Base-by-base conservation (phyloP, 2,888 invertebrate species). In the Drepanosiphum platanoidis region DNA sequence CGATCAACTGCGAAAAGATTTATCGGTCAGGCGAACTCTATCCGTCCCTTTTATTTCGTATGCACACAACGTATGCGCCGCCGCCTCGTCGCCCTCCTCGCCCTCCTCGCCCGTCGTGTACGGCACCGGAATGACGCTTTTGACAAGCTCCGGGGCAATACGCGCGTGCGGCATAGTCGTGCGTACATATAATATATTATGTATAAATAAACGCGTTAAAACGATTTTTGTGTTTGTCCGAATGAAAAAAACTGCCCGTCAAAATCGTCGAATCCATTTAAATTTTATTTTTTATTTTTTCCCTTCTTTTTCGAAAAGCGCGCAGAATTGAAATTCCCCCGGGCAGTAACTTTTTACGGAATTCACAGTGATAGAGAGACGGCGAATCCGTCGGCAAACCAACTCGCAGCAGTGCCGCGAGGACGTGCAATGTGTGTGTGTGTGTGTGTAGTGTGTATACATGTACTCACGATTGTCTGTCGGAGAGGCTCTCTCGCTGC, bases 1-100 rank as follows among this genome's bases (percentile, higher is more conserved):
- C 61, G 27, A 64, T 77, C 9, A 64, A 42, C 27, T 22, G 22
- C 39, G 30, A 64, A 77, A 39, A 64, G 77, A 77, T 77, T 64
- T 64, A 77, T 77, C 30, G 64, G 61, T 30, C 1, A 30, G 18
- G 30, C 34, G 11, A 39, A 61, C 61, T 9, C 46, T 18, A 1
- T 4, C 52, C 58, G n/a, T n/a, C 58, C 3, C 1, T 64, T 39
- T 61, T 4, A 64, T 61, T 39, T 11, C 18, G 27, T 64, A 30
- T 36, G 27, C 39, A 9, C 18, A 13, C 27, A 78, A 32, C 36
- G 75, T 75, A 52, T 18, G 52, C 52, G 22, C 18, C 52, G 18
- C 7, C 18, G 15, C 15, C 0, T 22, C 52, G 1, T 22, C 42
- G n/a, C n/a, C 13, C 18, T 15, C 22, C 52, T 18, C 46, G 3